Evolutionary conservation across 2,113 vertebrate species (phyloP).

Genomic region (Cyphomyrus plagiostoma): DNA sequence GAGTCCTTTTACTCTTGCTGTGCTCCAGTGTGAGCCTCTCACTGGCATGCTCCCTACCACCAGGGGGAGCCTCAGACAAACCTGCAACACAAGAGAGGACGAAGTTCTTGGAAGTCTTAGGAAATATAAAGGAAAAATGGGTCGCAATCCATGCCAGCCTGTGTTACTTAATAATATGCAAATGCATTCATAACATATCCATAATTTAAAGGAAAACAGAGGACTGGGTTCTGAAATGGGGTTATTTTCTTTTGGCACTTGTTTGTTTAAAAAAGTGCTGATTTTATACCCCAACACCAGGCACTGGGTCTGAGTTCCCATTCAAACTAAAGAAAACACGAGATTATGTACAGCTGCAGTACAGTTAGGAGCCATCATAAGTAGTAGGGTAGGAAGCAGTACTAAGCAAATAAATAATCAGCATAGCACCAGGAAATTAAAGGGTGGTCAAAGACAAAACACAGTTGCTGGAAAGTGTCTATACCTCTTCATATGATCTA

Average conservation of each 20-base stretch:
- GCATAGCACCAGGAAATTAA: conserved; percentile 4
- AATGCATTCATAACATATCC: background rate
- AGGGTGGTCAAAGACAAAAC: conserved; percentile 11
- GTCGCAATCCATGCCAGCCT: background rate
- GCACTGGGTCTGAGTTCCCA: background rate
- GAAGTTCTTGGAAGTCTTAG: background rate
- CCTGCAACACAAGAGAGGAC: background rate
- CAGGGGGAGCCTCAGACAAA: background rate
- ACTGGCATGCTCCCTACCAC: background rate
- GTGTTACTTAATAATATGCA: background rate
- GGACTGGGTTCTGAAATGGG: background rate
- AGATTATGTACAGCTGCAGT: background rate
- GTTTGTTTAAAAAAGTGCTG: background rate
- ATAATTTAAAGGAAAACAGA: background rate
- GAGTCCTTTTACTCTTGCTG: background rate
- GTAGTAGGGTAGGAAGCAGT: background rate
- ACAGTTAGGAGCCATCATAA: background rate
- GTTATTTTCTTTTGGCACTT: background rate
- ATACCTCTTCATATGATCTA: conserved; percentile 19
- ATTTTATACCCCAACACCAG: background rate
- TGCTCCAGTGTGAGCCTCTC: background rate
- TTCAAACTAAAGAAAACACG: background rate
- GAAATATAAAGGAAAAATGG: background rate
- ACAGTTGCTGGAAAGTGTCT: background rate
- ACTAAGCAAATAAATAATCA: background rate